Base-by-base conservation (phyloP, 1,140 invertebrate genomes). In the Venustaconcha ellipsiformis region DNA sequence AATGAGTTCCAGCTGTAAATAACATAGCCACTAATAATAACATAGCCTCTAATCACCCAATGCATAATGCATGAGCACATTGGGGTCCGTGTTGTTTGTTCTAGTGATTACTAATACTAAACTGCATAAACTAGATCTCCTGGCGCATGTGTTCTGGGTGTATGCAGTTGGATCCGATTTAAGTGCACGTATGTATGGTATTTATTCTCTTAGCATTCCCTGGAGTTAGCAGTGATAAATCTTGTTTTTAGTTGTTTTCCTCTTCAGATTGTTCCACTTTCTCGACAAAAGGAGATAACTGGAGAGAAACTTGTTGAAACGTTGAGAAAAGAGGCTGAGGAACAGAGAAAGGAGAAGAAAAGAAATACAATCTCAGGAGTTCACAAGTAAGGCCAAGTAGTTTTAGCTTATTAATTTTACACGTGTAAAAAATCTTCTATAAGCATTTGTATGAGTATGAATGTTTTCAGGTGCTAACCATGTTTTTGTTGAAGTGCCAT, bases 361-460 rank as follows among this genome's bases (percentile, higher is more conserved):
- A 92, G 94, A 59, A 95, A 94, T 88, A 93, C 93, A 13, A 93
- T 94, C 84, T 94, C 94, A 23, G 95, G 95, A 14, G 93, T 96
- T 81, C 94, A 96, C 83, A 95, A 94, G 92, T 94, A 88, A 78
- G 87, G 37, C n/a, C 63, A 26, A 64, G 14, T 20, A 64, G 0
- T 26, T 20, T 14, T 20, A 14, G 13, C 23, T 18, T 64, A 20
- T 64, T 18, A 8, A 48, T 48, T 48, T 48, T 48, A 11, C 37
- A 48, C 23, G 23, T 48, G 37, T 8, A 48, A 8, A 48, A 48
- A 48, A 48, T 48, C 37, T 37, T 37, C 6, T 48, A 48, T 48
- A 48, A 48, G 37, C 11, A 48, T 48, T 48, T 48, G 6, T 48
- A 11, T 48, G 6, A 6, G 37, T 48, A 48, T 48, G 6, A 48